Evolutionary conservation across 2,797 vertebrate species (phyloP), one percentile per base, ranked within the genome.

Genomic region (Pseudochirops cupreus): DNA sequence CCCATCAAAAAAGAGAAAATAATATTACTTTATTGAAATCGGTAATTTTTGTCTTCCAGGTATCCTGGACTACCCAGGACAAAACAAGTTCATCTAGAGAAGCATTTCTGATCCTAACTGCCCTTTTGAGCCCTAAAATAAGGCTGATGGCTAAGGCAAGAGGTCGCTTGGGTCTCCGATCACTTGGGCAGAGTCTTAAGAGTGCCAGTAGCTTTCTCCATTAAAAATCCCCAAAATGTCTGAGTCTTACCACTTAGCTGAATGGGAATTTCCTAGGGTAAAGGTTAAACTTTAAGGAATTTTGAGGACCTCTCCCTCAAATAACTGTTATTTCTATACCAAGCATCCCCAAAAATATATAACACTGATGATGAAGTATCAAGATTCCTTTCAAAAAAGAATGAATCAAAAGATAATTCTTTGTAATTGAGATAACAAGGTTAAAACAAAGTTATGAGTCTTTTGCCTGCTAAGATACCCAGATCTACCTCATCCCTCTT

Each of bases 101-200:
- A 95, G 90, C 46, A 91, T 94, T 92, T 95, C 33, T 91, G 93
- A 29, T 91, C 57, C 62, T 74, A 59, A 91, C 39, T 93, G 16
- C 67, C 58, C 92, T 28, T 29, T 95, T 56, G 39, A 74, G 52
- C 33, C 53, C 62, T n/a, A 92, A 46, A 95, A 3, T 33, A 95
- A 89, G 55, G 28, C 0, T 87, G n/a, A 39, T 39, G 62, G 56
- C 16, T 33, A 52, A 39, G n/a, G 62, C 55, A 95, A 91, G 89
- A 0, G 31, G 50, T 54, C 11, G 10, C 53, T 54, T 94, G 10
- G n/a, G 56, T 90, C 90, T 92, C 74, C 55, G 39, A 46, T 89
- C 59, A 89, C n/a, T 55, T 90, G 33, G 92, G 54, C 46, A 50
- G 31, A 50, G 92, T 46, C 91, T 39, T 91, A 18, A 91, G 94